Evolutionary conservation across 35 echinoderm and acorn worm species (phyloP), one percentile per base, ranked within the genome.

Genomic region (Nesometra sesokonis): DNA sequence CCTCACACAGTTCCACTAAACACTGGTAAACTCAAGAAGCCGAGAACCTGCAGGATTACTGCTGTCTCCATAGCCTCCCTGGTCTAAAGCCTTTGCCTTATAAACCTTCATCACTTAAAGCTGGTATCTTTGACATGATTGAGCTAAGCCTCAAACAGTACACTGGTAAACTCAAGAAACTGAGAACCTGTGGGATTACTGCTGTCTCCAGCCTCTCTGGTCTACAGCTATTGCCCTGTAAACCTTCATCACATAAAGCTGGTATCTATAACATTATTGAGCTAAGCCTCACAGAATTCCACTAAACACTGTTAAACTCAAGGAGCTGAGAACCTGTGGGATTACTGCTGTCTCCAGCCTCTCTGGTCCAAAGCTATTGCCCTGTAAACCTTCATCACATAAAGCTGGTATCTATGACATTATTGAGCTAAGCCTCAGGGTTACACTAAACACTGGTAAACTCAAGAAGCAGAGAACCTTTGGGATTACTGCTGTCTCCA

Each of bases 371-470:
- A 40, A 23, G 89, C 95, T 79, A 97, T 97, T 11, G 88, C 95
- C 57, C 95, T 52, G 29, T 93, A 97, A 36, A n/a, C 95, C 95
- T 35, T 86, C 89, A 37, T 88, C 39, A 33, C 84, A 91, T 23
- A 97, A 79, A 4, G 95, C 95, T 84, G 95, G 95, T 47, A 97
- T 93, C 95, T 97, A 84, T 19, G 82, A n/a, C n/a, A n/a, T n/a
- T n/a, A 78, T 30, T 29, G 9, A 32, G 77, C 27, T 30, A 32
- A 78, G 27, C 27, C 32, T 32, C 5, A 78, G 32, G n/a, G n/a
- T n/a, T n/a, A n/a, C n/a, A n/a, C n/a, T n/a, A n/a, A n/a, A n/a
- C n/a, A n/a, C n/a, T n/a, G n/a, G n/a, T n/a, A n/a, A n/a, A n/a
- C n/a, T n/a, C n/a, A n/a, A n/a, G n/a, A 30, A 78, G 5, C 77